Evolutionary conservation across 2,797 vertebrate genomes (phyloP).

Genomic region (Fundulus diaphanus): DNA sequence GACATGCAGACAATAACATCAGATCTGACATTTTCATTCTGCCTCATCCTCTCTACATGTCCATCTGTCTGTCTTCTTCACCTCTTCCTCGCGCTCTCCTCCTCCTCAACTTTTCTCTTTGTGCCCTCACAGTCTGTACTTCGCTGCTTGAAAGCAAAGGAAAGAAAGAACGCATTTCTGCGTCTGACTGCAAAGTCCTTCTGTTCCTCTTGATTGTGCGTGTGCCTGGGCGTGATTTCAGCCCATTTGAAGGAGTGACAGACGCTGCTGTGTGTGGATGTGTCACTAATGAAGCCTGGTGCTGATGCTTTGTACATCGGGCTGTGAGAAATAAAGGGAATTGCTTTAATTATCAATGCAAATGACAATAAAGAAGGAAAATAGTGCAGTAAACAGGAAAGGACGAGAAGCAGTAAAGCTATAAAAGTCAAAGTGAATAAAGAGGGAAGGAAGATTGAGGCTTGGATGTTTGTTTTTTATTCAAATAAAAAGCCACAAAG

Average conservation of each 20-base stretch:
- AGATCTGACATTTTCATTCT: conserved; percentile 65
- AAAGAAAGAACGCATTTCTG: conserved; percentile 23
- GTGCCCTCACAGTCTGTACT: conserved; percentile 34
- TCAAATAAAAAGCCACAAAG: conserved; percentile 7
- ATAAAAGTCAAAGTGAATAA: not conserved
- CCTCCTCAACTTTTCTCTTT: conserved; percentile 33
- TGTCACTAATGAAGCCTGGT: conserved; percentile 23
- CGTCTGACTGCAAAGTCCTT: conserved; percentile 22
- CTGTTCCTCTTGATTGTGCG: conserved; percentile 23
- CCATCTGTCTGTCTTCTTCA: conserved; percentile 42
- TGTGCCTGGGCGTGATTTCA: not conserved
- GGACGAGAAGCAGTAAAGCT: not conserved
- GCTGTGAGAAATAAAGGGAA: not conserved
- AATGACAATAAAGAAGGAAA: conserved; percentile 2
- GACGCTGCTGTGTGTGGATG: conserved; percentile 7
- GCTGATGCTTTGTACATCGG: conserved; percentile 15
- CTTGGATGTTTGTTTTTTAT: conserved; percentile 4
- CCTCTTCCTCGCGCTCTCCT: conserved; percentile 30
- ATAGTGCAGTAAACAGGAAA: not conserved
- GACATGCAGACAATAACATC: conserved; percentile 62
- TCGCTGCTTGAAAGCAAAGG: conserved; percentile 10
- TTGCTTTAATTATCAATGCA: conserved; percentile 18
- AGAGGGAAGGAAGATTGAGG: not conserved
- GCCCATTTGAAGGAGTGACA: conserved; percentile 11
- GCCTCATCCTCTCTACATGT: conserved; percentile 29